Percentiles rank a stretch among this genome's conserved stretches.
Evolutionary conservation across 2,113 vertebrate species (phyloP).

Genomic region (Varanus salvator): DNA sequence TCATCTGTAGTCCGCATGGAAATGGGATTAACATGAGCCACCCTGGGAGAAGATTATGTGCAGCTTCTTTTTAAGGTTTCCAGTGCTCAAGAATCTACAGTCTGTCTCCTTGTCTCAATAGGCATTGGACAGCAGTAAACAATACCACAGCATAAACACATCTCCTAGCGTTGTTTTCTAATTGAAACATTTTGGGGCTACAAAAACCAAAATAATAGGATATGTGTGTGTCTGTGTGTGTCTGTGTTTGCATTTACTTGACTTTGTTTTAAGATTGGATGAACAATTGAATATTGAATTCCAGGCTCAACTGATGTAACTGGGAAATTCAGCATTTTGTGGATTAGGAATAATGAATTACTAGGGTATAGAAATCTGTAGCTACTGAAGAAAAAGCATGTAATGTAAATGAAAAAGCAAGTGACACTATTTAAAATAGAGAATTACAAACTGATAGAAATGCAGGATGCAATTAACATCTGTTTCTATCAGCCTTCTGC

Average conservation of each 20-base stretch:
- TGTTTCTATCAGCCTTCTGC: not conserved
- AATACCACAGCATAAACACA: not conserved
- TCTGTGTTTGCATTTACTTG: not conserved
- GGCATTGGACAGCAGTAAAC: not conserved
- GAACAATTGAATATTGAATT: not conserved
- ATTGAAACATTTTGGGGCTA: not conserved
- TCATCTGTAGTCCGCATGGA: slow-evolving; percentile 21
- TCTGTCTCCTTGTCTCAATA: not conserved
- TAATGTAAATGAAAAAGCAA: not conserved
- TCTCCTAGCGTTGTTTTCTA: not conserved
- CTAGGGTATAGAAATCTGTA: not conserved
- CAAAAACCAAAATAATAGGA: not conserved
- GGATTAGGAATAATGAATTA: not conserved
- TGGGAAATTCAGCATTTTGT: not conserved
- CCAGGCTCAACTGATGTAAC: not conserved
- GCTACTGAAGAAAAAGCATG: not conserved
- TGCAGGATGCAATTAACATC: not conserved
- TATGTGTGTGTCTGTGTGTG: not conserved
- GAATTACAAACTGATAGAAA: too few species aligned
- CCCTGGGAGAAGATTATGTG: slow-evolving; percentile 10
- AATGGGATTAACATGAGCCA: slow-evolving; percentile 34
- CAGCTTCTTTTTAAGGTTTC: not conserved
- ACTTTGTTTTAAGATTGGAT: not conserved
- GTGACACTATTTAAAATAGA: not conserved
- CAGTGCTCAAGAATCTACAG: slow-evolving; percentile 1